A percentile compares a stretch with the other conserved stretches of the same genome.
Conservation (phyloP, 2,888 invertebrate species). For the Eilema depressum region DNA sequence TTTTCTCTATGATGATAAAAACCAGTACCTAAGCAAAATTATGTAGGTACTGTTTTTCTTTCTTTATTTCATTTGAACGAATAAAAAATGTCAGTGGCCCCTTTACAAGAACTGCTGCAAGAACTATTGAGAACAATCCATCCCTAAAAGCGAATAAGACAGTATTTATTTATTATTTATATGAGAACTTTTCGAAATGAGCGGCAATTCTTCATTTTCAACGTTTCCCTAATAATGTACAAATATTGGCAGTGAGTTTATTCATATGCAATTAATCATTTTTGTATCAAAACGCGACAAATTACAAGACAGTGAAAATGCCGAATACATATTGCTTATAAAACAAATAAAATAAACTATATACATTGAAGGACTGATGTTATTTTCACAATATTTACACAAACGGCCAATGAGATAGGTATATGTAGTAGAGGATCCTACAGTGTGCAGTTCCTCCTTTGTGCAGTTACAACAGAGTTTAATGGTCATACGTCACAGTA, state of each 20-base stretch:
- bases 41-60: too few relatives aligned
- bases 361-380: slow-evolving; percentile 33
- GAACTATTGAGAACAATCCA: too few relatives aligned
- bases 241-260: slow-evolving; percentile 12
- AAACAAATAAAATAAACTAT: slow-evolving; percentile 41
- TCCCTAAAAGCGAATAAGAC: slow-evolving; percentile 13
- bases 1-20: too few relatives aligned
- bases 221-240: not conserved
- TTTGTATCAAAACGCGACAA: slow-evolving; percentile 22
- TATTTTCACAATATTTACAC: slow-evolving; percentile 19
- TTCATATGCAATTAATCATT: slow-evolving; percentile 12
- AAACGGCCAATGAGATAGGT: too few relatives aligned
- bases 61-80: too few relatives aligned
- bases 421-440: too few relatives aligned
- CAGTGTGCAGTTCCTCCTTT: too few relatives aligned
- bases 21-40: too few relatives aligned
- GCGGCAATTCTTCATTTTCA: slow-evolving; percentile 8
- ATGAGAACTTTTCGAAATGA: not conserved
- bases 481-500: too few relatives aligned
- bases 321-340: slow-evolving; percentile 18
- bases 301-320: slow-evolving; percentile 20
- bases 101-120: too few relatives aligned
- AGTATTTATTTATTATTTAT: slow-evolving; percentile 2
- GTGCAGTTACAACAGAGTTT: too few relatives aligned
- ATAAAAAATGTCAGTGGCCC: too few relatives aligned